Base-by-base conservation (phyloP, 1,140 invertebrate species). In the Tetramorium parvispinum region DNA sequence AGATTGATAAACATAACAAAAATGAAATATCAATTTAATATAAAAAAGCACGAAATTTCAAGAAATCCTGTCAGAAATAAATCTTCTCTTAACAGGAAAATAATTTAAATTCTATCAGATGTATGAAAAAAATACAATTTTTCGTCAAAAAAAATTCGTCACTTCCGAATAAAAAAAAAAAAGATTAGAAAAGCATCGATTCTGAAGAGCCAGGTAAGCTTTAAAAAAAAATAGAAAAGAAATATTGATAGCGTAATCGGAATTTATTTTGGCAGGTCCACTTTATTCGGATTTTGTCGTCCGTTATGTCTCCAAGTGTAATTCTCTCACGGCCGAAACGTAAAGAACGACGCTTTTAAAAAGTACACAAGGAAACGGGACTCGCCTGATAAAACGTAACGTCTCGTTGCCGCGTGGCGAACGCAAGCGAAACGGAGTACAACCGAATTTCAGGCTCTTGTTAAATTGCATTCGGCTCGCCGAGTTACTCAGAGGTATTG, bases 261-360 rank as follows among this genome's bases (percentile, higher is more conserved):
- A 90, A 88, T 91, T 91, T 90, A 88, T 90, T 89, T 86, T 68
- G 43, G 66, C 77, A 89, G 75, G 59, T 51, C 61, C 18, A 82
- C n/a, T 71, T 65, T 51, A 32, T n/a, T 75, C 73, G 75, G 78
- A 59, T 70, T 75, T 68, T 68, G 11, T 90, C 73, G 18, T 82
- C n/a, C 27, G 57, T 53, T 85, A 57, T 79, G 75, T 63, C 13
- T 87, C 11, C 24, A 37, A 87, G 18, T 53, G 6, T 51, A 66
- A 77, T 76, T 82, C 70, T 78, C 18, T 53, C 61, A 18, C 51
- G 51, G 51, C 16, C 6, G 46, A 87, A 79, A 87, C 53, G 55
- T 53, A 81, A 32, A 87, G 21, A 68, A 40, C 49, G 18, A 53
- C 51, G 51, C 18, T n/a, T 75, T 63, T 24, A 21, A 82, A 16